Evolutionary conservation across 2,888 invertebrate species (phyloP).

Genomic region (Hylaea fasciaria): DNA sequence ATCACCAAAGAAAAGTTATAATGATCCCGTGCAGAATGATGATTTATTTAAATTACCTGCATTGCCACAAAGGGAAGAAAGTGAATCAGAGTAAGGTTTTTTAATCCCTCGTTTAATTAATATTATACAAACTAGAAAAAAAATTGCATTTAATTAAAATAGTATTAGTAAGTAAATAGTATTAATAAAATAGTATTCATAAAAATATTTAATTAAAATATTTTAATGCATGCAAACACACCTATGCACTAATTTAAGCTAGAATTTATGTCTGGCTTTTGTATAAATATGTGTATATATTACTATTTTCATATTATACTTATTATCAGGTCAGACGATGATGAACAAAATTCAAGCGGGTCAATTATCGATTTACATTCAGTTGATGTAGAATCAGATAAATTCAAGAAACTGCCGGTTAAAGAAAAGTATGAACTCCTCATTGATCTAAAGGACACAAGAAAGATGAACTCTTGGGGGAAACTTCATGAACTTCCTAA

Average conservation of each 20-base stretch:
- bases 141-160: neutral
- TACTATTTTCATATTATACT: neutral
- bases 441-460: constrained; percentile 94
- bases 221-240: too few species aligned
- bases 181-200: too few species aligned
- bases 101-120: neutral
- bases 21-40: constrained; percentile 49
- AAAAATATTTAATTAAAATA: too few species aligned
- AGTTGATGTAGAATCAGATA: constrained; percentile 91
- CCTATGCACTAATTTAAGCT: too few species aligned
- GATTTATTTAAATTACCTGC: constrained; percentile 89
- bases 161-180: too few species aligned
- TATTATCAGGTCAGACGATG: constrained; percentile 74
- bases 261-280: too few species aligned
- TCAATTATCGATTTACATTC: constrained; percentile 87
- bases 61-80: constrained; percentile 64
- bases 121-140: neutral
- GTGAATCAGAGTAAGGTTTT: constrained; percentile 80
- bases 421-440: constrained; percentile 97
- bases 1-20: constrained; percentile 71
- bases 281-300: too few species aligned
- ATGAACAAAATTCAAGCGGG: constrained; percentile 64
- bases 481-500: constrained; percentile 93
- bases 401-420: constrained; percentile 92
- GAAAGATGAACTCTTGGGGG: constrained; percentile 96